These are phyloP conservation scores for Apantesis nais DNA, from an alignment of 2,888 invertebrate genomes.

Conservation along the genomic window DNA sequence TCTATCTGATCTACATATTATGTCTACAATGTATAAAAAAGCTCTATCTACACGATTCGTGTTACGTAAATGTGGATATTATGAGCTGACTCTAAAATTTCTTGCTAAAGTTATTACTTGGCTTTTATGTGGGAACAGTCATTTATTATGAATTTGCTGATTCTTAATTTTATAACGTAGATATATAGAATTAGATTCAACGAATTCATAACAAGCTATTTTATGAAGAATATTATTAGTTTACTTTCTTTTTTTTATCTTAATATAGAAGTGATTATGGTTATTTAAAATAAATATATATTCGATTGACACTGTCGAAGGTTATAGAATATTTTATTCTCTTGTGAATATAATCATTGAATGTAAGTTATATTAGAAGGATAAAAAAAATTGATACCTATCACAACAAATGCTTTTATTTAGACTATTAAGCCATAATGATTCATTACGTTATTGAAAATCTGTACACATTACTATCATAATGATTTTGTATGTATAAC, in stretches of 20 bases:
- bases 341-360: too few species aligned
- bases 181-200: not conserved
- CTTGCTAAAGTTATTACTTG: constrained; percentile 6
- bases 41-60: not conserved
- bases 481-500: too few species aligned
- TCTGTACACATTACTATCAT: too few species aligned
- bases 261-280: too few species aligned
- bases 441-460: too few species aligned
- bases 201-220: not conserved
- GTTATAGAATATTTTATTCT: too few species aligned
- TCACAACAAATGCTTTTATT: too few species aligned
- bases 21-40: not conserved
- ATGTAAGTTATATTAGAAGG: too few species aligned
- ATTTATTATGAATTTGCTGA: constrained; percentile 8
- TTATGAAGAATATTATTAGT: not conserved
- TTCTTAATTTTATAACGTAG: not conserved
- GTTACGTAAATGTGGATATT: constrained; percentile 6
- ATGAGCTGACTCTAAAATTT: constrained; percentile 3
- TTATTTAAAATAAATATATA: too few species aligned
- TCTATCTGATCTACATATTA: not conserved
- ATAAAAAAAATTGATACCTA: too few species aligned
- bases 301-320: too few species aligned
- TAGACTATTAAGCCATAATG: too few species aligned
- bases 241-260: not conserved
- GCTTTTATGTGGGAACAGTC: constrained; percentile 2